phyloP scores from a whole-genome alignment of 2,888 invertebrate species.

The Ophion costatus region DNA sequence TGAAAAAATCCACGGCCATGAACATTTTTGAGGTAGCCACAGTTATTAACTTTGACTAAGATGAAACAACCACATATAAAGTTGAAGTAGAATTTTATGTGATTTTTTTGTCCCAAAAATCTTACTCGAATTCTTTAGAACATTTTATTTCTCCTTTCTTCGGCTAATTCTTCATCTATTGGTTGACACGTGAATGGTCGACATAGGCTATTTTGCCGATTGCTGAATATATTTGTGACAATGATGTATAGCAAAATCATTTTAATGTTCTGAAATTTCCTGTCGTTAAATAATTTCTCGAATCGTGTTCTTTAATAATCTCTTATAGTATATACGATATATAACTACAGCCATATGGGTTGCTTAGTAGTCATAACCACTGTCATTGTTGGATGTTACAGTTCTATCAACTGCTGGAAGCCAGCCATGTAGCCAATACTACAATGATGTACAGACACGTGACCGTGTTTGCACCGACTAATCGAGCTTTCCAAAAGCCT shows the following conservation, averaged over 20 bases:
- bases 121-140: not conserved
- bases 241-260: not conserved
- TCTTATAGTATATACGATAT: not conserved
- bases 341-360: no score
- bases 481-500: conserved; percentile 92
- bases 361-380: not conserved
- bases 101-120: not conserved
- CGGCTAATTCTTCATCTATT: not conserved
- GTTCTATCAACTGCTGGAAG: conserved; percentile 91
- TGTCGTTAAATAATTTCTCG: no score
- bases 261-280: not conserved
- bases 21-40: not conserved
- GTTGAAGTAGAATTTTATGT: not conserved
- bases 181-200: no score
- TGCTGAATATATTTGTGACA: not conserved
- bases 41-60: no score
- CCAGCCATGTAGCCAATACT: conserved; percentile 89
- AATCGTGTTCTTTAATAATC: not conserved
- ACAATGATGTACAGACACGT: conserved; percentile 90
- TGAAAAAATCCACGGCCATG: not conserved
- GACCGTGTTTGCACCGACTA: conserved; percentile 95
- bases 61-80: not conserved
- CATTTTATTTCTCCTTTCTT: not conserved
- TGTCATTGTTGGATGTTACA: conserved; percentile 85
- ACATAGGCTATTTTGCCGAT: not conserved